Base-by-base conservation (phyloP, 2,113 vertebrate genomes). In the Megaceryle torquata region DNA sequence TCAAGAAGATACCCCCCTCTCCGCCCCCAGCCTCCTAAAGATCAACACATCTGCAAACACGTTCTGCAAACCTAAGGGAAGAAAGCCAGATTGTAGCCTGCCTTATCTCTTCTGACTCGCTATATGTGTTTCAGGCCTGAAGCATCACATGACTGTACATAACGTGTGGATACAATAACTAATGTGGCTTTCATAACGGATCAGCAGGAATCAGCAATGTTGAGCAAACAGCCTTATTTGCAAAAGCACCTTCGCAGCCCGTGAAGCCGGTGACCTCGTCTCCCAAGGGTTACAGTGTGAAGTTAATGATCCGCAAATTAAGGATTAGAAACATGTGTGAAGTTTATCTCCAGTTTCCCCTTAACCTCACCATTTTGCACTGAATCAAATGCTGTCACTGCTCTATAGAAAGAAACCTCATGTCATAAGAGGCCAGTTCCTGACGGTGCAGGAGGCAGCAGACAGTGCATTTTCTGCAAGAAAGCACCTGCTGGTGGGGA, bases 21-120 rank as follows among this genome's bases (percentile, higher is more conserved):
- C 39, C 8, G 18, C 50, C 1, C 0, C 57, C 68, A 60, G 61
- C 35, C 39, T 92, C 60, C 78, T 53, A 75, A 91, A 93, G 90
- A 92, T 72, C 95, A 96, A 92, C 93, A 94, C 90, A 96, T 96
- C 95, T 96, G 95, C 95, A 95, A 96, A 97, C 78, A 95, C 65
- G 20, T 95, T 97, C 93, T 96, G 96, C 95, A 96, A 82, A 97
- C 86, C 93, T 93, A 64, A 93, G 95, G 93, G 90, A 94, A 92
- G 93, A 91, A 93, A 93, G 93, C 90, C 95, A 97, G 92, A 95
- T 94, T 97, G 96, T 64, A 94, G 93, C 92, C 96, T 97, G 96
- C 96, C 96, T 97, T 97, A 97, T 97, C 96, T 97, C 95, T 88
- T 65, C 65, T 95, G 95, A 41, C 88, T 94, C 63, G 48, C 91